Evolutionary conservation across 2,113 vertebrate genomes (phyloP).

Genomic region (Amphilophus citrinellus): DNA sequence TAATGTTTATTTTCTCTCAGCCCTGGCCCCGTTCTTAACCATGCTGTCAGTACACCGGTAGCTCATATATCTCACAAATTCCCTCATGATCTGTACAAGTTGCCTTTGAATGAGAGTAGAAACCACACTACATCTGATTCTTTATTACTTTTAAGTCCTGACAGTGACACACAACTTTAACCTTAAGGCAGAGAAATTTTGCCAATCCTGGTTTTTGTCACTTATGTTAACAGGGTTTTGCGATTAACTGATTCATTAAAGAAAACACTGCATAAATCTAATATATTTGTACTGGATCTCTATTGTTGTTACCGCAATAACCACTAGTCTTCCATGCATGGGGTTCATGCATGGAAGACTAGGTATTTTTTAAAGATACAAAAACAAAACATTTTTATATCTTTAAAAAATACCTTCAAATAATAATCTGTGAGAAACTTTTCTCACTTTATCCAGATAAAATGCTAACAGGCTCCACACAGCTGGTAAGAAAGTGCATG

Average conservation of each 20-base stretch:
- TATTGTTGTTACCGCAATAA: background rate
- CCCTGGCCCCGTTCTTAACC: constrained; percentile 78
- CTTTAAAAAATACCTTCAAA: background rate
- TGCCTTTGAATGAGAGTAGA: constrained; percentile 48
- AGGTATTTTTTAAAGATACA: too few relatives aligned
- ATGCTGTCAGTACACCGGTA: constrained; percentile 68
- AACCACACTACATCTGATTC: constrained; percentile 43
- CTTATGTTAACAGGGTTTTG: background rate
- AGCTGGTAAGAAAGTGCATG: background rate
- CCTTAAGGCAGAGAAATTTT: background rate
- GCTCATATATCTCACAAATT: constrained; percentile 71
- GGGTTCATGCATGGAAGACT: background rate
- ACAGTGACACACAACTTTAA: constrained; percentile 46
- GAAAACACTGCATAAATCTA: background rate
- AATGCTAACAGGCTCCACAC: background rate
- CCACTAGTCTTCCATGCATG: background rate
- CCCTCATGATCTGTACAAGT: constrained; percentile 67
- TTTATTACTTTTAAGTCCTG: constrained; percentile 40
- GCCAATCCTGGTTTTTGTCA: background rate
- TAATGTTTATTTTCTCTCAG: constrained; percentile 86
- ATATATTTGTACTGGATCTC: background rate
- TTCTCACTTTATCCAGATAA: background rate
- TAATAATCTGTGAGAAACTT: background rate
- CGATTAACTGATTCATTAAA: background rate
- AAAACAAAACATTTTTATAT: background rate